phyloP scores from a whole-genome alignment of 2,797 vertebrate genomes.

The Dallia pectoralis region DNA sequence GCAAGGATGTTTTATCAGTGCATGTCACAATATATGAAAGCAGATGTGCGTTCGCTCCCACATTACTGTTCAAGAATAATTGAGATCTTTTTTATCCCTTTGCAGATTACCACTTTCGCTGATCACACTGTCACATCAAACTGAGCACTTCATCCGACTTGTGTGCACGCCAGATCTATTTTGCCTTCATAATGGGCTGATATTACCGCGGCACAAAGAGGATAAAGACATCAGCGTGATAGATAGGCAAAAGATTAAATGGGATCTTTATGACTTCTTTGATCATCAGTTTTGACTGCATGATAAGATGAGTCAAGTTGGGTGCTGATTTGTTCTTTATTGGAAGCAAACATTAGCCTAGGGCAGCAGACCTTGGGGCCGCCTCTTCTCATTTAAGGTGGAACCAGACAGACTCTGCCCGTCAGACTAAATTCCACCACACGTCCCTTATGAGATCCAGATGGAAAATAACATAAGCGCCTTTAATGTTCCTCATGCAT shows the following conservation, averaged over 20 bases:
- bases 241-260: slow-evolving; percentile 91
- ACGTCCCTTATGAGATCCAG: background rate
- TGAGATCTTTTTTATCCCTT: slow-evolving; percentile 84
- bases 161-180: slow-evolving; percentile 93
- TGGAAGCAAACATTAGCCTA: slow-evolving; percentile 84
- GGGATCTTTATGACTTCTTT: slow-evolving; percentile 92
- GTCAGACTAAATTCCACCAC: slow-evolving; percentile 5
- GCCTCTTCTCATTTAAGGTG: slow-evolving; percentile 87
- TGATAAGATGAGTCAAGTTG: slow-evolving; percentile 82
- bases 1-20: slow-evolving; percentile 94
- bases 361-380: slow-evolving; percentile 66
- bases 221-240: slow-evolving; percentile 86
- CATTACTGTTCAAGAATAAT: slow-evolving; percentile 89
- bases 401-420: slow-evolving; percentile 52
- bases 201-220: slow-evolving; percentile 87
- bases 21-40: slow-evolving; percentile 83
- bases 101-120: slow-evolving; percentile 83
- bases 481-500: background rate
- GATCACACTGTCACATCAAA: slow-evolving; percentile 88
- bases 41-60: slow-evolving; percentile 86
- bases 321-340: slow-evolving; percentile 88
- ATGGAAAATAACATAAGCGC: background rate
- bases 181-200: slow-evolving; percentile 93
- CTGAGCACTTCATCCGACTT: slow-evolving; percentile 89
- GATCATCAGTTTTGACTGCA: slow-evolving; percentile 88